A percentile compares a stretch with the other conserved stretches of the same genome.
These are phyloP conservation scores for Loripinus fragilis DNA, from an alignment of 2,888 invertebrate species.

Conservation along the genomic window DNA sequence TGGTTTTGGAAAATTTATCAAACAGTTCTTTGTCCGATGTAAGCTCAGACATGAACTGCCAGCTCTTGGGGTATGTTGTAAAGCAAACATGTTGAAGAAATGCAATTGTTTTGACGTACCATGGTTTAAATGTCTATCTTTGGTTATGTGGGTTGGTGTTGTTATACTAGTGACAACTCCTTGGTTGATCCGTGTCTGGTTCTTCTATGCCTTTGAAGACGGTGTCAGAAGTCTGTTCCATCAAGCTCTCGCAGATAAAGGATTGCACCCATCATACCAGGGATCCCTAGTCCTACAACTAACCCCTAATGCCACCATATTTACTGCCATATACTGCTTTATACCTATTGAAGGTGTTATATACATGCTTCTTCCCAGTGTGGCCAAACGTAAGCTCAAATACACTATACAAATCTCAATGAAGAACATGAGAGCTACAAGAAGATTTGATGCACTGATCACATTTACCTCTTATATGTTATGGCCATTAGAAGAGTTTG, in stretches of 20 bases:
- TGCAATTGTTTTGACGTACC: not conserved
- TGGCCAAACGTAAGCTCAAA: slow-evolving; percentile 16
- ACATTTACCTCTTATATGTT: not conserved
- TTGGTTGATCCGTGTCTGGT: not conserved
- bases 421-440: not conserved
- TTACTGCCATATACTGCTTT: not conserved
- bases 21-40: slow-evolving; percentile 16
- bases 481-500: slow-evolving; percentile 7
- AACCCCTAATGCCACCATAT: not conserved
- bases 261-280: not conserved
- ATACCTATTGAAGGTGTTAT: not conserved
- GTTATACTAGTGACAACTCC: not conserved
- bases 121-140: not conserved
- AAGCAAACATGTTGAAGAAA: slow-evolving; percentile 11
- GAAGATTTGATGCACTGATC: not conserved
- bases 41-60: not conserved
- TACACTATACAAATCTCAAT: slow-evolving; percentile 8
- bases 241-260: not conserved
- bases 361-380: not conserved
- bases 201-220: slow-evolving; percentile 14
- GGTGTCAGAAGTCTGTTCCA: not conserved
- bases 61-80: not conserved
- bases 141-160: not conserved
- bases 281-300: not conserved
- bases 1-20: slow-evolving; percentile 6